Conservation (phyloP, 2,888 invertebrate genomes). For the Ischnus inquisitorius region DNA sequence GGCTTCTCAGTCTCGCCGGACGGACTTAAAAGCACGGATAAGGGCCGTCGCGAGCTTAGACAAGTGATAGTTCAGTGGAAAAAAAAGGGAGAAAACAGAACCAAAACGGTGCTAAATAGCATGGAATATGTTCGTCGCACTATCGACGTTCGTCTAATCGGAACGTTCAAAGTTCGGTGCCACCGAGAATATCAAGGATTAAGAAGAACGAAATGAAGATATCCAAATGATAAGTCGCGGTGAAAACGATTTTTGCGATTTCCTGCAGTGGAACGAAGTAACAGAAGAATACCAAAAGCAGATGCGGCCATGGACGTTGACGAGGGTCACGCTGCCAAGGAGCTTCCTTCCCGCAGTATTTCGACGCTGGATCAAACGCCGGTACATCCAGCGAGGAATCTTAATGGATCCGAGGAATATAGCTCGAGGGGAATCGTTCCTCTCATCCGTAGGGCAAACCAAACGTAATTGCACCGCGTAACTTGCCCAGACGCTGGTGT, state of each 20-base stretch:
- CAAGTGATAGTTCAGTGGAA: constrained; percentile 40
- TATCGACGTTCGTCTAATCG: neutral
- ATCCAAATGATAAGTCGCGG: constrained; percentile 26
- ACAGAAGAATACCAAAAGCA: constrained; percentile 44
- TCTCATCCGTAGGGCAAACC: constrained; percentile 72
- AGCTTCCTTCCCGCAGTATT: constrained; percentile 73
- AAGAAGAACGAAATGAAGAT: constrained; percentile 13
- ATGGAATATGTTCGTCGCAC: neutral
- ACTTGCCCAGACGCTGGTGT: constrained; percentile 50
- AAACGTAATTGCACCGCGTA: constrained; percentile 77
- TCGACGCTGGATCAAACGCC: constrained; percentile 75
- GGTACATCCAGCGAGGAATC: constrained; percentile 74
- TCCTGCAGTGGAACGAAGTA: constrained; percentile 54
- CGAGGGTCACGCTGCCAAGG: constrained; percentile 69
- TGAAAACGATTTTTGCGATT: constrained; percentile 48
- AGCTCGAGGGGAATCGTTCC: constrained; percentile 70
- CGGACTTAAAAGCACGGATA: constrained; percentile 65
- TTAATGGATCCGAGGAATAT: constrained; percentile 78
- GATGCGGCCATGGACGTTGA: constrained; percentile 66
- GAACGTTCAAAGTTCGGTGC: constrained; percentile 1
- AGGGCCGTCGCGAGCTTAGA: constrained; percentile 54
- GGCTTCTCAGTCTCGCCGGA: constrained; percentile 13
- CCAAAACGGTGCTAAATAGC: neutral
- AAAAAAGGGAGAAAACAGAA: constrained; percentile 23
- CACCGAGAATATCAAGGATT: neutral